Evolutionary conservation across 2,888 invertebrate species (phyloP).

Genomic region (Seira musarum): DNA sequence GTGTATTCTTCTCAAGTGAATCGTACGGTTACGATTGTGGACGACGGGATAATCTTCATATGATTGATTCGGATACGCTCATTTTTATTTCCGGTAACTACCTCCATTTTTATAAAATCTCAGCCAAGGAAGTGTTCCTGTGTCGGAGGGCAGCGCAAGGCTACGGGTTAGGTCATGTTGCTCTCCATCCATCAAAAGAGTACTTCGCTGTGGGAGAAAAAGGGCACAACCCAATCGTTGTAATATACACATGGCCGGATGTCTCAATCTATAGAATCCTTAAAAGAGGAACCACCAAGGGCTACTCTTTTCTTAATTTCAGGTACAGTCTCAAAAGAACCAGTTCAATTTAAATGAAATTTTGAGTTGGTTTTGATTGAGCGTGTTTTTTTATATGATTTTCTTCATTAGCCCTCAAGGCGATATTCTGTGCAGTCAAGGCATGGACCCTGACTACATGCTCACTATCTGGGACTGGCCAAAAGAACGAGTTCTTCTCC

Average conservation of each 20-base stretch:
- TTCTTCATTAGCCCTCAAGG: conserved; percentile 81
- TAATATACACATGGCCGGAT: conserved; percentile 88
- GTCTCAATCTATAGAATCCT: conserved; percentile 84
- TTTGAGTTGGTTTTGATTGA: neutral
- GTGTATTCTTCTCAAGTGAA: conserved; percentile 75
- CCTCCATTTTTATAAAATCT: conserved; percentile 82
- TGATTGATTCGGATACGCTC: conserved; percentile 82
- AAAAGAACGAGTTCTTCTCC: conserved; percentile 81
- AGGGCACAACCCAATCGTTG: conserved; percentile 81
- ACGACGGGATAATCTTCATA: conserved; percentile 84
- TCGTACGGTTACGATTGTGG: conserved; percentile 91
- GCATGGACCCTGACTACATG: conserved; percentile 88
- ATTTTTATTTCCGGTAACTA: conserved; percentile 88
- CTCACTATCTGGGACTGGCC: conserved; percentile 94
- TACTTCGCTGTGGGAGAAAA: conserved; percentile 89
- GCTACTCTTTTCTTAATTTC: conserved; percentile 80
- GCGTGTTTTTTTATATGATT: neutral
- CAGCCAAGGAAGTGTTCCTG: conserved; percentile 77
- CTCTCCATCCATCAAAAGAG: conserved; percentile 76
- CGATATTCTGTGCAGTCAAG: conserved; percentile 84
- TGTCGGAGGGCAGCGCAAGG: conserved; percentile 85
- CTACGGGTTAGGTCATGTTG: conserved; percentile 85
- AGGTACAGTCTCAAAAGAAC: conserved; percentile 70
- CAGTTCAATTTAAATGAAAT: too few relatives aligned
- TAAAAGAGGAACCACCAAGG: conserved; percentile 81